phyloP scores from a whole-genome alignment of 2,888 invertebrate genomes.

The Tinea pellionella region DNA sequence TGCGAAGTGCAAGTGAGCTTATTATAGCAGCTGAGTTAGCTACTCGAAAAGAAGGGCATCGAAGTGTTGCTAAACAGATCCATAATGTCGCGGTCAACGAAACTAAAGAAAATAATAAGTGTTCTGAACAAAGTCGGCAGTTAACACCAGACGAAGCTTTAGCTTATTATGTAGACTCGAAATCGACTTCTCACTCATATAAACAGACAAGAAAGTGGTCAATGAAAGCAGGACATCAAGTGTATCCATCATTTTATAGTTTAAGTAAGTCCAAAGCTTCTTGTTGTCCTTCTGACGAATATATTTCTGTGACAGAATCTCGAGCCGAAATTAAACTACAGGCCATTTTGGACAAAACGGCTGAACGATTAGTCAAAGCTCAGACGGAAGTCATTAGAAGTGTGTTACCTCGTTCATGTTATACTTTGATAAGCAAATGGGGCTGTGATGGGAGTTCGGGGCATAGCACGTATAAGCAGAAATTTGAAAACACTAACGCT shows the following conservation, averaged over 20 bases:
- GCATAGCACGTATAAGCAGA: conserved; percentile 13
- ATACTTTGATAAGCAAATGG: conserved; percentile 14
- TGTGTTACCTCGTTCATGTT: not conserved
- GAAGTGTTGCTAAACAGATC: not conserved
- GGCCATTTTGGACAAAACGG: not conserved
- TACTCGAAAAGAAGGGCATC: not conserved
- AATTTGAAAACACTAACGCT: conserved; percentile 5
- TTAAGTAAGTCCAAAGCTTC: not conserved
- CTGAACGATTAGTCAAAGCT: not conserved
- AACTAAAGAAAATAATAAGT: not conserved
- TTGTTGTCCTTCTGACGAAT: not conserved
- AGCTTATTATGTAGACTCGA: not conserved
- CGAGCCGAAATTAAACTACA: conserved; percentile 2
- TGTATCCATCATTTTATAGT: not conserved
- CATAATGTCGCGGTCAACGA: not conserved
- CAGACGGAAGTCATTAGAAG: not conserved
- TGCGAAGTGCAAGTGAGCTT: not conserved
- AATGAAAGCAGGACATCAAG: not conserved
- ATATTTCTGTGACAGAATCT: not conserved
- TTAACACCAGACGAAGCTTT: not conserved
- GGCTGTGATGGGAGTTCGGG: conserved; percentile 15
- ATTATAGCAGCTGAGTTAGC: not conserved
- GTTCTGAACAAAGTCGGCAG: not conserved
- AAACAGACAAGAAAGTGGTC: not conserved
- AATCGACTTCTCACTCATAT: not conserved